Percentiles rank a stretch among this genome's conserved stretches.
Conservation (phyloP, 2,888 invertebrate genomes). For the Tetranychus truncatus region DNA sequence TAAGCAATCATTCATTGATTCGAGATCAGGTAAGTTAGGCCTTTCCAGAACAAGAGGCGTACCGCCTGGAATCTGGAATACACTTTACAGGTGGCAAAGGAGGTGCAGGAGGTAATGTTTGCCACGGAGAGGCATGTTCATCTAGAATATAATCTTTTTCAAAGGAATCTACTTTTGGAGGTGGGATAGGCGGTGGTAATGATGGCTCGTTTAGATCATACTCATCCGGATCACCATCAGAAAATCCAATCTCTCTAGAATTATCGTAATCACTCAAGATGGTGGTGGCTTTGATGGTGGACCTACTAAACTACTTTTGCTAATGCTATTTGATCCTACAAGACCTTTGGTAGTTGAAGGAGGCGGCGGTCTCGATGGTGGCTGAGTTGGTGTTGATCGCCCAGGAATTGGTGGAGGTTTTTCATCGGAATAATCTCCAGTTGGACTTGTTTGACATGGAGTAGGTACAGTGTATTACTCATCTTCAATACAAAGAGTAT, state of each 20-base stretch:
- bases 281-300: slow-evolving; percentile 26
- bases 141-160: slow-evolving; percentile 11
- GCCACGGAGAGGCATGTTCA: slow-evolving; percentile 13
- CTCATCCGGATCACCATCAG: not conserved
- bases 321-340: not conserved
- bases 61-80: slow-evolving; percentile 1
- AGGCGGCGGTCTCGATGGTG: slow-evolving; percentile 27
- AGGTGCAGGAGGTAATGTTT: slow-evolving; percentile 13
- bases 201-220: slow-evolving; percentile 4
- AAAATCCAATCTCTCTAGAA: not conserved
- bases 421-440: slow-evolving; percentile 14
- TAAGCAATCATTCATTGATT: not conserved
- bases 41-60: slow-evolving; percentile 15
- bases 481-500: not conserved
- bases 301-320: slow-evolving; percentile 5
- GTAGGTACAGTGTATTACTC: slow-evolving; percentile 19
- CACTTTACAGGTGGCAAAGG: slow-evolving; percentile 18
- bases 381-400: slow-evolving; percentile 13
- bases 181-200: slow-evolving; percentile 23
- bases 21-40: slow-evolving; percentile 10
- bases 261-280: not conserved
- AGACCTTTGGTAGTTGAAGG: slow-evolving; percentile 7
- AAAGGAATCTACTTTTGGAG: slow-evolving; percentile 21
- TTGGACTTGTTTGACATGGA: slow-evolving; percentile 25
- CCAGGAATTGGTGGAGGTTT: slow-evolving; percentile 18